Evolutionary conservation across 2,888 invertebrate genomes (phyloP).

Genomic region (Macrosiphum euphorbiae): DNA sequence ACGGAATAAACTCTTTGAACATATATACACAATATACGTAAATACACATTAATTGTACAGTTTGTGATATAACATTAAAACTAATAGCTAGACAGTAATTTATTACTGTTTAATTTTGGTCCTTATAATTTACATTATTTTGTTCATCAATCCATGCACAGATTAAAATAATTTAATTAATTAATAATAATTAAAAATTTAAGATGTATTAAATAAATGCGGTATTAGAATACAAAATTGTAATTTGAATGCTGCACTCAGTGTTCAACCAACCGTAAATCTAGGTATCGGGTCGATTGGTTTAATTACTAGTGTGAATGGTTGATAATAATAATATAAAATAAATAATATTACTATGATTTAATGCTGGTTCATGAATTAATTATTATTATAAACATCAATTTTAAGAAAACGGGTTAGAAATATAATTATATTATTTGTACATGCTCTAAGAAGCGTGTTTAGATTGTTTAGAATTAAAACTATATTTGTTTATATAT

Average conservation of each 20-base stretch:
- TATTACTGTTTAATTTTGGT: not conserved
- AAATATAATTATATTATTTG: not conserved
- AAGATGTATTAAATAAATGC: not conserved
- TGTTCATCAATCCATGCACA: not conserved
- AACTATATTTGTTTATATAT: not conserved
- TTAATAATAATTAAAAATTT: not conserved
- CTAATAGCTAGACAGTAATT: too few species aligned
- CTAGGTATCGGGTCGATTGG: not conserved
- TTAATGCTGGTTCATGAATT: not conserved
- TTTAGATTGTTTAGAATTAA: not conserved
- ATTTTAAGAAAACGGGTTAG: not conserved
- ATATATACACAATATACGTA: too few species aligned
- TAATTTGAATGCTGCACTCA: not conserved
- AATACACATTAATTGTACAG: not conserved
- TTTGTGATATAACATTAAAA: too few species aligned
- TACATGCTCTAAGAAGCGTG: not conserved
- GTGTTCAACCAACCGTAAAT: not conserved
- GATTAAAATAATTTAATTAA: not conserved
- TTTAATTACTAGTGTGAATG: not conserved
- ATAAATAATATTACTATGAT: not conserved
- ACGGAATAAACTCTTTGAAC: too few species aligned
- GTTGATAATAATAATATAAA: not conserved
- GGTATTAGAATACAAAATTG: not conserved
- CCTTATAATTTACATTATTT: not conserved
- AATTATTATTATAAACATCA: not conserved